A percentile compares a stretch with the other conserved stretches of the same genome.
Evolutionary conservation across 1,140 invertebrate species (phyloP).

Genomic region (Bombus superbus): DNA sequence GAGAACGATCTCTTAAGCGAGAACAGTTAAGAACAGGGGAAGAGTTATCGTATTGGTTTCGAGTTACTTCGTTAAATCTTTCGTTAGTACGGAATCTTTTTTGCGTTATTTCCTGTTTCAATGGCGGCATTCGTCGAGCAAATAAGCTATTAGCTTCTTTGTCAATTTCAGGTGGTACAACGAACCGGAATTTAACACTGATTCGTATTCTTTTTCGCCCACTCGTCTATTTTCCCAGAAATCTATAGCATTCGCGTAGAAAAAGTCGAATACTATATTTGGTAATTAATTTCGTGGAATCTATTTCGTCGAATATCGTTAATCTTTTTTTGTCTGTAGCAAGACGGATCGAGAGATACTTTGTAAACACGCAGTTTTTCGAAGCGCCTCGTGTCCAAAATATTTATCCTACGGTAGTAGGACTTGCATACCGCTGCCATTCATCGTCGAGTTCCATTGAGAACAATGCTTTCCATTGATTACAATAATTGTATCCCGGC

Average conservation of each 20-base stretch:
- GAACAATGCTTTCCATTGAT: slow-evolving; percentile 6
- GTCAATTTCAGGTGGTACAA: too few relatives aligned
- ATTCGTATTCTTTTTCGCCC: too few relatives aligned
- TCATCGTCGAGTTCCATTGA: neutral
- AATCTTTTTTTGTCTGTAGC: too few relatives aligned
- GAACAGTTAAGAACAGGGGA: neutral
- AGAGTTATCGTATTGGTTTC: neutral
- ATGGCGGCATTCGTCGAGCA: rapidly evolving
- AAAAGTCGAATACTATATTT: too few relatives aligned
- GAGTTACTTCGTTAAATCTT: neutral
- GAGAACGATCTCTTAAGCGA: neutral
- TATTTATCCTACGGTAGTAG: neutral
- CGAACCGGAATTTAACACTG: too few relatives aligned
- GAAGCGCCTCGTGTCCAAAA: neutral
- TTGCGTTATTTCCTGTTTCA: too few relatives aligned
- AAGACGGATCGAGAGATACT: too few relatives aligned
- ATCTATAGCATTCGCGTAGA: too few relatives aligned
- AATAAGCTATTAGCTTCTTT: too few relatives aligned
- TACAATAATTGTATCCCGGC: neutral
- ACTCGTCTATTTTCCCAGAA: too few relatives aligned
- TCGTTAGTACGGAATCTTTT: neutral
- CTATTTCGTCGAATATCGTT: neutral
- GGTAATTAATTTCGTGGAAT: too few relatives aligned
- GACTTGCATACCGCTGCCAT: neutral
- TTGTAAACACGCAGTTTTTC: neutral